Percentiles rank a stretch among this genome's conserved stretches.
Conservation (phyloP, 2,888 invertebrate genomes). For the Trichopoda pennipes region DNA sequence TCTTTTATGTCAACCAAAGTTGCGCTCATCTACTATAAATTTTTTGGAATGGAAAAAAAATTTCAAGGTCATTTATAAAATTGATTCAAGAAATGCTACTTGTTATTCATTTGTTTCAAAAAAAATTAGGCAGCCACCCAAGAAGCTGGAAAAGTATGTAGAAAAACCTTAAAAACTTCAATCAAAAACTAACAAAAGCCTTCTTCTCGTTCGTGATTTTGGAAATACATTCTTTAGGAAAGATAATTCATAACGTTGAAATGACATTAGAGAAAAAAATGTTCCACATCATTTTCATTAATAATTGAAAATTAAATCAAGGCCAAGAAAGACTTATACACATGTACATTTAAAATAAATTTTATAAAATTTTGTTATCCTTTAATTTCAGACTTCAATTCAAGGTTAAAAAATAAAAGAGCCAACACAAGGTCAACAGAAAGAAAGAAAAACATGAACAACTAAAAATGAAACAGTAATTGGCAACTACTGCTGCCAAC, state of each 20-base stretch:
- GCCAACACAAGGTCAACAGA: slow-evolving; percentile 22
- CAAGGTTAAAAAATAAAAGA: slow-evolving; percentile 34
- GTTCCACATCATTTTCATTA: slow-evolving; percentile 53
- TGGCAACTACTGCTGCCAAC: slow-evolving; percentile 65
- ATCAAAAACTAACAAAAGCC: too few species aligned
- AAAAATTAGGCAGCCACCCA: slow-evolving; percentile 41
- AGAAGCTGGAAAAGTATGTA: slow-evolving; percentile 12
- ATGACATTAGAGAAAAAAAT: not conserved
- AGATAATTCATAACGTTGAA: not conserved
- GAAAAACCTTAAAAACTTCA: slow-evolving; percentile 32
- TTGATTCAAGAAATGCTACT: slow-evolving; percentile 28
- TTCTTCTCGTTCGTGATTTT: too few species aligned
- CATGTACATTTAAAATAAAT: not conserved
- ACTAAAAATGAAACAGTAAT: slow-evolving; percentile 34
- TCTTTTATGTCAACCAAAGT: too few species aligned
- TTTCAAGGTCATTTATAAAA: slow-evolving; percentile 6
- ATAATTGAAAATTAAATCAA: slow-evolving; percentile 35
- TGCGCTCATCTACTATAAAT: too few species aligned
- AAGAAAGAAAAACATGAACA: not conserved
- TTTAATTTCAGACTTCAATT: slow-evolving; percentile 13
- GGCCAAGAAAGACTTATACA: slow-evolving; percentile 31
- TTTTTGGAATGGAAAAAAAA: too few species aligned
- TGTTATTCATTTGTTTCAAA: not conserved
- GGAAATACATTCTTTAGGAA: not conserved
- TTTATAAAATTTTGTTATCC: slow-evolving; percentile 12